Conservation (phyloP, 1,140 invertebrate genomes). For the Aphelenchoides fujianensis region DNA sequence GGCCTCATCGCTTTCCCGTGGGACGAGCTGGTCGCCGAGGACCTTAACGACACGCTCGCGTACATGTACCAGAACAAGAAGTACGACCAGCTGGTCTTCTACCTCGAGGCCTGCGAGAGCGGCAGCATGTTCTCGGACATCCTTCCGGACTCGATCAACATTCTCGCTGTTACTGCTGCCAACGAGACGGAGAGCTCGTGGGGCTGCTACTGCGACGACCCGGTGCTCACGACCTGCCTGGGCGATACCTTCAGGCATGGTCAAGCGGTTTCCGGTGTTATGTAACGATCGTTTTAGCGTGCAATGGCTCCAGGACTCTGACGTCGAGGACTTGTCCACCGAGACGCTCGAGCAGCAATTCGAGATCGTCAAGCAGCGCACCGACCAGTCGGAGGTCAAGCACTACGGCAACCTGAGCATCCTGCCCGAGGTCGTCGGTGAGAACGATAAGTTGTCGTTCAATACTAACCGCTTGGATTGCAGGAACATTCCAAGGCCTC, state of each 20-base stretch:
- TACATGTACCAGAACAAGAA: constrained; percentile 65
- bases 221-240: constrained; percentile 34
- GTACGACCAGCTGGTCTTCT: constrained; percentile 65
- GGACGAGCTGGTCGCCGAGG: neutral
- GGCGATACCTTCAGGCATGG: constrained; percentile 66
- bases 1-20: neutral
- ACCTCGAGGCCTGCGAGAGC: constrained; percentile 68
- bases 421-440: constrained; percentile 50
- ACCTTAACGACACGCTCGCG: constrained; percentile 63
- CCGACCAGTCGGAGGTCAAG: constrained; percentile 69
- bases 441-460: too few species aligned
- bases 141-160: constrained; percentile 66
- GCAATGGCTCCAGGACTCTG: constrained; percentile 72
- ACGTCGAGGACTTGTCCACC: constrained; percentile 66
- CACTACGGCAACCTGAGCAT: constrained; percentile 67
- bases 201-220: neutral
- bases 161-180: constrained; percentile 71
- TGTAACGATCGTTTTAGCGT: constrained; percentile 65
- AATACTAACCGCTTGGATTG: too few species aligned
- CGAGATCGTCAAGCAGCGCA: constrained; percentile 67
- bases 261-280: constrained; percentile 56
- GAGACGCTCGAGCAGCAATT: constrained; percentile 69
- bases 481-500: constrained; percentile 59
- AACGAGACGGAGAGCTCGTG: constrained; percentile 67
- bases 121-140: constrained; percentile 71